Base-by-base conservation (phyloP, 2,888 invertebrate genomes). In the Lycia hirtaria region DNA sequence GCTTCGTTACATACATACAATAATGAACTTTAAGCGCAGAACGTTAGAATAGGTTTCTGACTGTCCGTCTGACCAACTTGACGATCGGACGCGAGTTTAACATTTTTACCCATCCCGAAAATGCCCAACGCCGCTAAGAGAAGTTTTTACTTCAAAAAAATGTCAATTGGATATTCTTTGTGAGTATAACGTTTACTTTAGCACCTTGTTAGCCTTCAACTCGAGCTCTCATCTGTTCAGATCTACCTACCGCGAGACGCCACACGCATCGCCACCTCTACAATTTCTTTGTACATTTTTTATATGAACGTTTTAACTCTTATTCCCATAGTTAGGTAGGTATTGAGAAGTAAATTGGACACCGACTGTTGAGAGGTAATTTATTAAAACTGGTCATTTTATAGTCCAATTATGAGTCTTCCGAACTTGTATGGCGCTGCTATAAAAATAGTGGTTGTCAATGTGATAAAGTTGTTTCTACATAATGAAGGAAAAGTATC, bases 141-240 rank as follows among this genome's bases (percentile, higher is more conserved):
- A n/a, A n/a, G n/a, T n/a, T n/a, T n/a, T n/a, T n/a, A n/a, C n/a
- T n/a, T n/a, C n/a, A n/a, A n/a, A n/a, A n/a, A n/a, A n/a, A n/a
- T n/a, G n/a, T n/a, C n/a, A n/a, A n/a, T n/a, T n/a, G n/a, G n/a
- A n/a, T n/a, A n/a, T n/a, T n/a, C n/a, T n/a, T 83, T 83, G 81
- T 68, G 76, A 80, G 47, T 35, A 85, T 82, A 83, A 78, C 80
- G 79, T 83, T 84, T 83, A 86, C 84, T 88, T 87, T 86, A 87
- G 81, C 83, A 85, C 81, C 87, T 85, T 77, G 89, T 87, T 88
- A 81, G 75, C 89, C 88, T 89, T 89, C 87, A 69, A 61, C 67
- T 75, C 71, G 78, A 75, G 70, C 71, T 76, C 73, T 72, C 77
- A 75, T 79, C 77, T 76, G 71, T 73, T 72, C 69, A 65, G 35